phyloP scores from a whole-genome alignment of 2,113 vertebrate genomes.

The Crotophaga sulcirostris region DNA sequence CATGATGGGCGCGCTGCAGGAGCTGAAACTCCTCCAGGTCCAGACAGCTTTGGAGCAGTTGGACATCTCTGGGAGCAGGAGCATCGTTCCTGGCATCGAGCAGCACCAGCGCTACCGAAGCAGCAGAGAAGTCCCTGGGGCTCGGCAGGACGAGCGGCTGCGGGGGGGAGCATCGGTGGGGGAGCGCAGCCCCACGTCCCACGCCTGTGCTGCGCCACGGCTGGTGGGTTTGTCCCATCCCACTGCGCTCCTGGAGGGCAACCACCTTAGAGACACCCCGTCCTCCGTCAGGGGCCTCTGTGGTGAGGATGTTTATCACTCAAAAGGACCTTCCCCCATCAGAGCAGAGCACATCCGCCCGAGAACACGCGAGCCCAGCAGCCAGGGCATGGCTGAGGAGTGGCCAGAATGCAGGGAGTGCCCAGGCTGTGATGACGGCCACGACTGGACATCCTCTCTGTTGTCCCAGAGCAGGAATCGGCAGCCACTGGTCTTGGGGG shows the following conservation, averaged over 20 bases:
- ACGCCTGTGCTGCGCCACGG: not conserved
- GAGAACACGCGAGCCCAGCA: not conserved
- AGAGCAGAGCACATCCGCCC: not conserved
- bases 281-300: not conserved
- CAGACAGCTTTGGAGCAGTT: slow-evolving; percentile 89
- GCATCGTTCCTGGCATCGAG: not conserved
- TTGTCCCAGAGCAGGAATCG: slow-evolving; percentile 92
- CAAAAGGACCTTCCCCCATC: not conserved
- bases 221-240: not conserved
- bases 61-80: slow-evolving; percentile 81
- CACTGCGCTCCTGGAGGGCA: accelerated
- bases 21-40: slow-evolving; percentile 96
- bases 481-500: slow-evolving; percentile 92
- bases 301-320: accelerated
- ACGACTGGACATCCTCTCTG: slow-evolving; percentile 93
- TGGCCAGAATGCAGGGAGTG: not conserved
- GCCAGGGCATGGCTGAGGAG: not conserved
- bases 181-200: not conserved
- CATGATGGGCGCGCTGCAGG: slow-evolving; percentile 97
- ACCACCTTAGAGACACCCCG: not conserved
- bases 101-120: slow-evolving; percentile 14
- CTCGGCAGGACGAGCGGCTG: not conserved
- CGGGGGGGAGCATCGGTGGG: not conserved
- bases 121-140: not conserved
- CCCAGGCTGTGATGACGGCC: slow-evolving; percentile 70